Conservation (phyloP, 2,113 vertebrate species). For the Psittacara wagleri region DNA sequence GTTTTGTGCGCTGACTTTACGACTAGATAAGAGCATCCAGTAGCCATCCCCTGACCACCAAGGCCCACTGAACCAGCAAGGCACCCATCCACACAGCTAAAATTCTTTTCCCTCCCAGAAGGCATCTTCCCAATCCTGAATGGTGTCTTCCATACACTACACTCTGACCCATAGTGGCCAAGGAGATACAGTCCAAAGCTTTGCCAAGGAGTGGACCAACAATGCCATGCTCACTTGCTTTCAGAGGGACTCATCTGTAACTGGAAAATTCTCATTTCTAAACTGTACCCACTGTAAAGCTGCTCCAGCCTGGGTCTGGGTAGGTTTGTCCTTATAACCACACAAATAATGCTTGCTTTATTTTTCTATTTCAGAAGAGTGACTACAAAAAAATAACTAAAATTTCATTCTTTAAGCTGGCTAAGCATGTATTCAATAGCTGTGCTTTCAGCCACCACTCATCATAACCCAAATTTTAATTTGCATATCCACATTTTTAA, state of each 20-base stretch:
- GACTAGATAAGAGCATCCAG: not conserved
- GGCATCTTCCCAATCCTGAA: fast-evolving
- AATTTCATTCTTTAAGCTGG: not conserved
- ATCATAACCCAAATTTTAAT: not conserved
- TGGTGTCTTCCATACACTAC: fast-evolving
- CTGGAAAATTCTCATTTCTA: not conserved
- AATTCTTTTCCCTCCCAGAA: not conserved
- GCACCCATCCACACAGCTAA: fast-evolving
- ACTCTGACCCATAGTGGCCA: not conserved
- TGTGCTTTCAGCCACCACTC: not conserved
- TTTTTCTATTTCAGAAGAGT: not conserved
- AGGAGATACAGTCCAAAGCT: not conserved
- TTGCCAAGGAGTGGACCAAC: not conserved
- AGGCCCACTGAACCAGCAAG: not conserved
- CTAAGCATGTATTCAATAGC: not conserved
- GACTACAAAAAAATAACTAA: not conserved
- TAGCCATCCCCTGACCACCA: not conserved
- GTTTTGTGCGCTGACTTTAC: not conserved
- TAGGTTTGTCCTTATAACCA: not conserved
- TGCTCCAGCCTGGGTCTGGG: not conserved
- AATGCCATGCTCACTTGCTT: fast-evolving
- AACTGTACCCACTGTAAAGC: not conserved
- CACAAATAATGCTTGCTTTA: not conserved
- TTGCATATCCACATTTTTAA: not conserved
- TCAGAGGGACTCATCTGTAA: not conserved